These are phyloP conservation scores for Rattus norvegicus DNA, from an alignment of 2,113 vertebrate species.

Conservation along the genomic window DNA sequence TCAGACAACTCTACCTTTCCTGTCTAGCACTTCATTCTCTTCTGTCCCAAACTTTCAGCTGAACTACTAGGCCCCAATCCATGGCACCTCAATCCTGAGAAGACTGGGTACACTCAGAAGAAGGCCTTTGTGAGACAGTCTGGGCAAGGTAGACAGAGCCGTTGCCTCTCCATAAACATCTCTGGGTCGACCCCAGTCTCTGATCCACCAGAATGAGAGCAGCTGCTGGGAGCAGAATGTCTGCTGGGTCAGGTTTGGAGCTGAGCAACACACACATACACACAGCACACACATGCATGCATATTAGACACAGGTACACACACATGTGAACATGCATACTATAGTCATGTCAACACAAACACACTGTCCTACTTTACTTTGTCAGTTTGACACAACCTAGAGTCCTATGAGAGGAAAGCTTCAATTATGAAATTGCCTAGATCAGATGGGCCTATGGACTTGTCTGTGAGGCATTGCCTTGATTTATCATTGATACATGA, in stretches of 20 bases:
- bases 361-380: background rate
- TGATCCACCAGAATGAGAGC: too few species aligned
- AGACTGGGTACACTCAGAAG: background rate
- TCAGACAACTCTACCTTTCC: too few species aligned
- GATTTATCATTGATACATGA: background rate
- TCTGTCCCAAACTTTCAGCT: background rate
- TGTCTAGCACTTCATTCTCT: background rate
- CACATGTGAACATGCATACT: background rate
- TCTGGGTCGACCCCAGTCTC: background rate
- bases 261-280: background rate
- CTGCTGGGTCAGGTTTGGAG: background rate
- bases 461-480: background rate
- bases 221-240: background rate
- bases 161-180: fast-evolving
- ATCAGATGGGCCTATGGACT: background rate
- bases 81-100: background rate
- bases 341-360: fast-evolving
- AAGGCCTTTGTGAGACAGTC: background rate
- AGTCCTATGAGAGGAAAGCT: background rate
- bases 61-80: background rate
- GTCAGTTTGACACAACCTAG: background rate
- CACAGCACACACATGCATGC: background rate
- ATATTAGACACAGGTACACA: background rate
- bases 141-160: background rate
- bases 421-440: background rate